Percentiles rank a stretch among this genome's conserved stretches.
Evolutionary conservation across 1,140 invertebrate genomes (phyloP).

Genomic region (Halesus radiatus): DNA sequence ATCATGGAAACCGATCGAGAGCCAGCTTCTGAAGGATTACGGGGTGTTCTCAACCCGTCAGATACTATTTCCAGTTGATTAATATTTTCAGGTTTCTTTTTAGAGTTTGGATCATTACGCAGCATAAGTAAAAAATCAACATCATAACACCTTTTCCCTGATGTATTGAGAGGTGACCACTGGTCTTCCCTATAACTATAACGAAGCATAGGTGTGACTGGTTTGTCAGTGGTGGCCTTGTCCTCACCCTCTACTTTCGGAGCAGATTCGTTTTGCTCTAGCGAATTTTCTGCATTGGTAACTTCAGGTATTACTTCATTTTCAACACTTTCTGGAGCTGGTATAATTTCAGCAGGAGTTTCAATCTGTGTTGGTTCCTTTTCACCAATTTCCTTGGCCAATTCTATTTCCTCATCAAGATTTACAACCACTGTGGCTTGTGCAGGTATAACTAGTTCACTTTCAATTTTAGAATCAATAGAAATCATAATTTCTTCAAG

Average conservation of each 20-base stretch:
- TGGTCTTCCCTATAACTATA: conserved; percentile 76
- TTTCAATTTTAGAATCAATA: not conserved
- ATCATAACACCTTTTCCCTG: conserved; percentile 87
- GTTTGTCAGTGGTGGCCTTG: conserved; percentile 1
- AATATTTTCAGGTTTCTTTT: conserved; percentile 79
- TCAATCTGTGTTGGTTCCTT: not conserved
- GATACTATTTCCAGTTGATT: conserved; percentile 46
- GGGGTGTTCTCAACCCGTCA: conserved; percentile 30
- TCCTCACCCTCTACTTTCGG: not conserved
- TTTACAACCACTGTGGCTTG: no score
- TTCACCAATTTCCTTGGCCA: not conserved
- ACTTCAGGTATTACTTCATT: not conserved
- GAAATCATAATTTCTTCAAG: not conserved
- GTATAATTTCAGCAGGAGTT: not conserved
- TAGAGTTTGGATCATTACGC: conserved; percentile 80
- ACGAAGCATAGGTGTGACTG: conserved; percentile 5
- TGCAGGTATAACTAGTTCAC: not conserved
- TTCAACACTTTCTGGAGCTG: not conserved
- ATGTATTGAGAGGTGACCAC: conserved; percentile 87
- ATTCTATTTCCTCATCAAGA: not conserved
- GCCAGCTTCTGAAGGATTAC: conserved; percentile 38
- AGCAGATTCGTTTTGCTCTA: not conserved
- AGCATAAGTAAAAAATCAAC: conserved; percentile 83
- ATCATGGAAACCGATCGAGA: conserved; percentile 32
- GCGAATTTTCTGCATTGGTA: not conserved